Percentiles rank a stretch among this genome's conserved stretches.
Evolutionary conservation across 2,888 invertebrate species (phyloP).

Genomic region (Ernsta delagoae): DNA sequence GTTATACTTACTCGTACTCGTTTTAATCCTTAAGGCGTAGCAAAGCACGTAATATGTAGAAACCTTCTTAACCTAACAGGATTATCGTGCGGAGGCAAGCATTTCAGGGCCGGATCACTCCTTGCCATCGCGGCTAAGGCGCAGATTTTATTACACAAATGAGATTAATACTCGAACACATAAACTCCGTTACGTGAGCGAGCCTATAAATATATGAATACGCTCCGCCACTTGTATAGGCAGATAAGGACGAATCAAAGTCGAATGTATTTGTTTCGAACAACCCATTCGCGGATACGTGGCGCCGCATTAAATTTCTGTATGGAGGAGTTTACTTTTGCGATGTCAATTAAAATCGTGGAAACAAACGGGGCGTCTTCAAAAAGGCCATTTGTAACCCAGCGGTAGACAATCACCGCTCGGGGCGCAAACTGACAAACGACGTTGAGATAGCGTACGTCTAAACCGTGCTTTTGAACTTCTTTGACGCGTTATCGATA

Average conservation of each 20-base stretch:
- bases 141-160: constrained; percentile 85
- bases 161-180: constrained; percentile 74
- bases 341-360: constrained; percentile 68
- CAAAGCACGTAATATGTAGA: constrained; percentile 89
- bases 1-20: constrained; percentile 74
- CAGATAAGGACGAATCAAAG: constrained; percentile 47
- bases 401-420: constrained; percentile 67
- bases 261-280: constrained; percentile 47
- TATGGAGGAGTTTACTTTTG: constrained; percentile 42
- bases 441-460: constrained; percentile 62
- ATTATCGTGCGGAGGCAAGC: constrained; percentile 87
- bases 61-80: constrained; percentile 90
- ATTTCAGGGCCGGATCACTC: constrained; percentile 85
- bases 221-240: constrained; percentile 28
- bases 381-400: constrained; percentile 76
- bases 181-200: constrained; percentile 50
- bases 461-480: constrained; percentile 80
- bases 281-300: constrained; percentile 40
- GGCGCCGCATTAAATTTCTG: constrained; percentile 41
- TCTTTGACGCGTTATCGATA: constrained; percentile 81
- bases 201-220: constrained; percentile 43
- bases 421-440: constrained; percentile 78
- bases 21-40: constrained; percentile 88
- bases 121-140: constrained; percentile 76
- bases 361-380: constrained; percentile 58